Conservation (phyloP, 2,797 vertebrate species). For the Syngnathus acus region DNA sequence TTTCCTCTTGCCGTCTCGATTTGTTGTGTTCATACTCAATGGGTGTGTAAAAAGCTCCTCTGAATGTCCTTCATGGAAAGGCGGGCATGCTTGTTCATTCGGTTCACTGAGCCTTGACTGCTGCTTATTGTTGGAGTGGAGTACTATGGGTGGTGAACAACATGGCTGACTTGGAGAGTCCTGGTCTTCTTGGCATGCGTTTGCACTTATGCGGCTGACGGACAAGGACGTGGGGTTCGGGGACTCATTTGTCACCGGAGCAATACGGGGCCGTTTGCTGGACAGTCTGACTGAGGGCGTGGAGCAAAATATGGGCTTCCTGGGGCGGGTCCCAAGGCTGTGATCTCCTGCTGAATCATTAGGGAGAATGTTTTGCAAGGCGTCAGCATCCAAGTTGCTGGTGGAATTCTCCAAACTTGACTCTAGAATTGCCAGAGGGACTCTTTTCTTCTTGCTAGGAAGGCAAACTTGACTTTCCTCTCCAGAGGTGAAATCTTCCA, state of each 20-base stretch:
- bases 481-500: constrained; percentile 47
- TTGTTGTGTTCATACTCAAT: neutral
- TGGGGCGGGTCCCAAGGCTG: constrained; percentile 19
- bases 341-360: constrained; percentile 28
- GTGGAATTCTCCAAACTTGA: constrained; percentile 31
- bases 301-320: constrained; percentile 59
- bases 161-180: constrained; percentile 10
- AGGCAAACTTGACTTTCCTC: neutral
- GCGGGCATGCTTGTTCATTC: neutral
- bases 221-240: constrained; percentile 11
- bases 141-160: neutral
- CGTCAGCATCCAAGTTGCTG: constrained; percentile 13
- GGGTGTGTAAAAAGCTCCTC: constrained; percentile 12
- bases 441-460: constrained; percentile 9
- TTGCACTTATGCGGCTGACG: constrained; percentile 13
- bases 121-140: constrained; percentile 10
- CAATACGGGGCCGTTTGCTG: constrained; percentile 2
- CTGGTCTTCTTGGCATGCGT: constrained; percentile 24
- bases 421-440: neutral
- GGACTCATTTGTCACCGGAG: constrained; percentile 8
- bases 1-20: neutral
- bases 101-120: constrained; percentile 3
- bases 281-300: constrained; percentile 45
- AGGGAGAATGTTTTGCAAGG: constrained; percentile 39
- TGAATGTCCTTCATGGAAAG: constrained; percentile 19